Evolutionary conservation across 2,797 vertebrate genomes (phyloP).

Genomic region (Falco cherrug): DNA sequence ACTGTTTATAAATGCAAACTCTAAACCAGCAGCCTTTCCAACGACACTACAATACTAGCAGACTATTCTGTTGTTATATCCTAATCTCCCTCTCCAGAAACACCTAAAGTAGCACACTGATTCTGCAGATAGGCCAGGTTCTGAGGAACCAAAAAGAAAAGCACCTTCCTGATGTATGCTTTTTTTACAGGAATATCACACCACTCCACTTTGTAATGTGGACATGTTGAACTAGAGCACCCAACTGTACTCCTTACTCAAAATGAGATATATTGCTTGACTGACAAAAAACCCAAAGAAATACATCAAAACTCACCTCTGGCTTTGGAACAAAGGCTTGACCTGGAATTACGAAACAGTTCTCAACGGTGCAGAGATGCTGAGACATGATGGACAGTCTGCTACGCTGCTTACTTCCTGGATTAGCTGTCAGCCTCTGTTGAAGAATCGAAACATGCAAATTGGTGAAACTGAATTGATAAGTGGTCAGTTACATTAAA

Average conservation of each 20-base stretch:
- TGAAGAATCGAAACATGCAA: background rate
- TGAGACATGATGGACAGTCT: constrained; percentile 96
- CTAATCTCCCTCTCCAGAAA: background rate
- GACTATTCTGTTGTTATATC: background rate
- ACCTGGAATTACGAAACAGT: constrained; percentile 90
- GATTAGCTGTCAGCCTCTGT: constrained; percentile 89
- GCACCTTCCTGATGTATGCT: background rate
- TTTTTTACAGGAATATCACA: background rate
- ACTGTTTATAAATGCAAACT: background rate
- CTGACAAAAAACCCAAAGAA: background rate
- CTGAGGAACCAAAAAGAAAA: background rate
- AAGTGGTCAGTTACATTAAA: background rate
- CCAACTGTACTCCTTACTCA: background rate
- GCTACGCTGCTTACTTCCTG: constrained; percentile 86
- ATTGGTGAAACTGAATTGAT: background rate
- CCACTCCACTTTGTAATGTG: rapidly evolving
- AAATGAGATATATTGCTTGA: background rate
- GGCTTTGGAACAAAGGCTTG: constrained; percentile 93
- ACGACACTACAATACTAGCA: background rate
- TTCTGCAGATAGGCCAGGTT: background rate
- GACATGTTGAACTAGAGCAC: background rate
- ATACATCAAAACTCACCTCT: constrained; percentile 78
- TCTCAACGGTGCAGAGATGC: constrained; percentile 87
- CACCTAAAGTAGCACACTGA: background rate
- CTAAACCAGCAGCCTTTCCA: background rate